Evolutionary conservation across 2,113 vertebrate species (phyloP), one percentile per base, ranked within the genome.

Genomic region (Otolemur garnettii): DNA sequence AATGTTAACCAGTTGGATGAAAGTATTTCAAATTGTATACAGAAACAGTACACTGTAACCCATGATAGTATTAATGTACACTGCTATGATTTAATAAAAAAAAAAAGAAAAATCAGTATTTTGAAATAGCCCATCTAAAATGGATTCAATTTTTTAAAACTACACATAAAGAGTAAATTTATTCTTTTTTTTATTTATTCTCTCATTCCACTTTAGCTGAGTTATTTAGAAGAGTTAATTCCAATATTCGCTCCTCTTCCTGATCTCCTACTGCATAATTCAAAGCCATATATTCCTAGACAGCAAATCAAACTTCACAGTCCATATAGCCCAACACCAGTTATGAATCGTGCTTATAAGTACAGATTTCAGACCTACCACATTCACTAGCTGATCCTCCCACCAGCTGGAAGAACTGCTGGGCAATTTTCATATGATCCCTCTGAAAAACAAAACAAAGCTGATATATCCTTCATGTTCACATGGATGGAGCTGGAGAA

Each of bases 331-430:
- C 86, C 50, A 66, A 60, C 11, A 60, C 30, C n/a, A 68, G 21
- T 21, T 11, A 69, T 9, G 14, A 80, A 22, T 21, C 18, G 4
- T 4, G 35, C 30, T 59, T 11, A 6, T 8, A 59, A 66, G 78
- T 4, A 62, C 19, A 50, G 82, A 68, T 11, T 64, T 59, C 45
- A 83, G 84, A 98, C 97, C 53, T 99, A 99, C 99, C 99, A 50
- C 99, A 99, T 99, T 99, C 99, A 12, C 99, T 99, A 9, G 99
- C 99, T 62, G 99, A 99, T 96, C 99, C 99, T 85, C 99, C 99
- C 14, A 99, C 99, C 98, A 99, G 95, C 98, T 99, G 99, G 96
- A 99, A 99, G 97, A 99, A 99, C 97, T 99, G 99, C 96, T 99
- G 99, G 91, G 99, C 99, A 93, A 99, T 99, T 99, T 99, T 99